These are phyloP conservation scores for Tetramorium simillimum DNA, from an alignment of 1,140 invertebrate genomes.

Conservation along the genomic window DNA sequence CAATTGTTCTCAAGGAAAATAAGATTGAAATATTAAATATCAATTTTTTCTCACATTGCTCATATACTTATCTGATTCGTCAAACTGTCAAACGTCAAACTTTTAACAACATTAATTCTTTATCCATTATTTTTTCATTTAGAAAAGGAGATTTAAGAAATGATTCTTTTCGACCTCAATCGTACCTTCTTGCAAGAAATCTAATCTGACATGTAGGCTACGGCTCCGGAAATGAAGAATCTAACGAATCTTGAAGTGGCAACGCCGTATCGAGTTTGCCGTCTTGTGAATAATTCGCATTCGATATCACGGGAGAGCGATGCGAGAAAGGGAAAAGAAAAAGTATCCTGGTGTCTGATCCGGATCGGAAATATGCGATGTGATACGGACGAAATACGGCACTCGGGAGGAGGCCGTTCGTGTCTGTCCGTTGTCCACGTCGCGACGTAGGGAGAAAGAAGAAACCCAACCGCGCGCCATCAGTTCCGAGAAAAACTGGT, in stretches of 20 bases:
- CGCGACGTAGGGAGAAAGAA: conserved; percentile 19
- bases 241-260: background rate
- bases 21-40: background rate
- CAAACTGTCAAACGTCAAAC: background rate
- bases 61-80: background rate
- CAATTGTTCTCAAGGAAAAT: too few species aligned
- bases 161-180: background rate
- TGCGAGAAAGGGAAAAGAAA: background rate
- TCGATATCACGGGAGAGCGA: background rate
- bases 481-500: conserved; percentile 55
- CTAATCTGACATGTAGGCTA: background rate
- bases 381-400: conserved; percentile 14
- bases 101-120: background rate
- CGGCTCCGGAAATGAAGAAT: conserved; percentile 2
- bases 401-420: background rate
- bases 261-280: background rate
- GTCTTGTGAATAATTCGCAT: conserved; percentile 26
- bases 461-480: conserved; percentile 39
- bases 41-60: background rate
- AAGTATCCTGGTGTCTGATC: background rate
- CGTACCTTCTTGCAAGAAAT: background rate
- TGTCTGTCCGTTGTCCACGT: conserved; percentile 1
- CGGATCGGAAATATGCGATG: conserved; percentile 27
- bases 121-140: background rate
- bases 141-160: background rate